Evolutionary conservation across 2,797 vertebrate species (phyloP).

Genomic region (Pachyuromys duprasi): DNA sequence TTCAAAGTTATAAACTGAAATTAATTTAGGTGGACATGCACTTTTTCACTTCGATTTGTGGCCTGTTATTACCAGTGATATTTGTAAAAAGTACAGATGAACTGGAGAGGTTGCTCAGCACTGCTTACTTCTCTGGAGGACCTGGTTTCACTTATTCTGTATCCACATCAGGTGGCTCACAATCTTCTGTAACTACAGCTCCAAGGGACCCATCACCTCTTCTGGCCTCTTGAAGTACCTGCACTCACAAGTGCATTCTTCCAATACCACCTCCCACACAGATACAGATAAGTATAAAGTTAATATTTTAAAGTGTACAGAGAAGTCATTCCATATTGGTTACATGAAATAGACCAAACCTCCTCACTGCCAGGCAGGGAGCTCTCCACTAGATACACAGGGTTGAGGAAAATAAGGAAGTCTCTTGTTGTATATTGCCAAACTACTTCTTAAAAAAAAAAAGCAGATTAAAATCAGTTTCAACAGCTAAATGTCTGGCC

Average conservation of each 20-base stretch:
- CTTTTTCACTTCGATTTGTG: not conserved
- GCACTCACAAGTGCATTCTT: no score
- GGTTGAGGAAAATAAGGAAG: not conserved
- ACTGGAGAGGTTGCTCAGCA: not conserved
- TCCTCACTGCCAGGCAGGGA: not conserved
- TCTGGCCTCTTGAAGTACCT: not conserved
- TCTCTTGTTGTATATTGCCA: not conserved
- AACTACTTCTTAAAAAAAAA: slow-evolving; percentile 26
- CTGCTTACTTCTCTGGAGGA: not conserved
- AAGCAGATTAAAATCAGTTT: not conserved
- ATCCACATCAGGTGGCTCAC: not conserved
- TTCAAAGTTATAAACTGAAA: slow-evolving; percentile 19
- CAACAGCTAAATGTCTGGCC: not conserved
- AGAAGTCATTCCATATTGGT: not conserved
- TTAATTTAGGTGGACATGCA: not conserved
- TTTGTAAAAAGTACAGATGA: not conserved
- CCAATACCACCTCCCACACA: not conserved
- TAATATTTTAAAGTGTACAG: not conserved
- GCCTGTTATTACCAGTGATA: not conserved
- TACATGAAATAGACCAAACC: not conserved
- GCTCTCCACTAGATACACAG: not conserved
- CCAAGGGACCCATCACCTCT: not conserved
- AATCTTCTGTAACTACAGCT: not conserved
- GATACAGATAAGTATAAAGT: not conserved
- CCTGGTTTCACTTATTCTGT: not conserved